Evolutionary conservation across 2,888 invertebrate genomes (phyloP).

Genomic region (Heliconius erato): DNA sequence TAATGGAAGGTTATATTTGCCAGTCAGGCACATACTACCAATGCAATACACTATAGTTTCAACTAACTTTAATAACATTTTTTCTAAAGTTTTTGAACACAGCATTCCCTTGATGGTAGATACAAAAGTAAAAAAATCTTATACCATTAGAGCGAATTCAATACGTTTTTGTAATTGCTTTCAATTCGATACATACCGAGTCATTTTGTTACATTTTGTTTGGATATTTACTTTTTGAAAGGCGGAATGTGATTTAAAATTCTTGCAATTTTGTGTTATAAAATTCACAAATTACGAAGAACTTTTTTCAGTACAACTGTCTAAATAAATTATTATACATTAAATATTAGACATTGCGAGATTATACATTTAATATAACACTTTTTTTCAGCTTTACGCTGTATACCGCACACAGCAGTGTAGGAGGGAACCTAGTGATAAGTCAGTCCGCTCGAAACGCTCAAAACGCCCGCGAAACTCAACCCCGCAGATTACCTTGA

Average conservation of each 20-base stretch:
- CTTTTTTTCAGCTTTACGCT: too few relatives aligned
- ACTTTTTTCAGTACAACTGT: not conserved
- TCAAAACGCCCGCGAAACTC: too few relatives aligned
- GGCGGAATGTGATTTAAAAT: not conserved
- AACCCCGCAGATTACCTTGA: too few relatives aligned
- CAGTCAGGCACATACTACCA: not conserved
- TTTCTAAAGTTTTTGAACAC: not conserved
- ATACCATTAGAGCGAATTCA: not conserved
- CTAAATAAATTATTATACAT: too few relatives aligned
- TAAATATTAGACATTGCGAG: too few relatives aligned
- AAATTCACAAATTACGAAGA: not conserved
- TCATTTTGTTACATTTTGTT: not conserved
- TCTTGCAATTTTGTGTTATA: not conserved
- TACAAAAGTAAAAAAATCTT: not conserved
- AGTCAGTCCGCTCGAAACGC: too few relatives aligned
- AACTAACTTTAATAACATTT: not conserved
- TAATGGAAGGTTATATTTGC: too few relatives aligned
- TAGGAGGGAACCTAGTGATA: too few relatives aligned
- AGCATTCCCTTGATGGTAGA: not conserved
- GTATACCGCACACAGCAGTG: too few relatives aligned
- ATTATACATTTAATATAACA: too few relatives aligned
- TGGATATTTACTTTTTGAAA: not conserved
- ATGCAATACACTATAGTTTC: not conserved
- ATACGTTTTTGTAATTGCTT: slow-evolving; percentile 2
- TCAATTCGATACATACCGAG: slow-evolving; percentile 5